Base-by-base conservation (phyloP, 2,888 invertebrate species). In the Andrena trimmerana region DNA sequence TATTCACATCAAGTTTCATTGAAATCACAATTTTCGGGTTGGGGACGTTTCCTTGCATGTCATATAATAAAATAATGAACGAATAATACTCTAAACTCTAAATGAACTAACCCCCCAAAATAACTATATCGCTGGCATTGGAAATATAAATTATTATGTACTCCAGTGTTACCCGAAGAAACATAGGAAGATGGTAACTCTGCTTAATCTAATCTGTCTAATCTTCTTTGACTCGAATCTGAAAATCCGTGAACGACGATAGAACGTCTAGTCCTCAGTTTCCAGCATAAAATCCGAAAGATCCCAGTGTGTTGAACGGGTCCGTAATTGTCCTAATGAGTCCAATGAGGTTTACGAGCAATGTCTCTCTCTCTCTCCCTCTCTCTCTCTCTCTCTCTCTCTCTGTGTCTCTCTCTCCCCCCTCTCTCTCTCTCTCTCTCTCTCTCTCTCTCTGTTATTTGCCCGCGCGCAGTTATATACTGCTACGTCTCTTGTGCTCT, bases 301-400 rank as follows among this genome's bases (percentile, higher is more conserved):
- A 63, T 69, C 69, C 77, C 67, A 72, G 52, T 70, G 54, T 48
- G 54, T 27, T 24, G 20, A 50, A 75, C 60, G 54, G 63, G 54
- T 54, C 60, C 27, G 74, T 86, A 86, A 86, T 86, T 86, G 83
- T 81, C 70, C 83, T 86, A 86, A 86, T 80, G 83, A 86, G 86
- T 72, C 69, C 74, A 86, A 86, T 83, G 81, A 86, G 83, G 81
- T 81, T 59, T 68, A 62, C 71, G 60, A 76, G 69, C 48, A 57
- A 60, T 65, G n/a, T 67, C 20, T 10, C 29, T 67, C 36, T 77
- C 73, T 75, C 69, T 33, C 16, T 52, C 31, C 60, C 20, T 10
- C 66, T 36, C 33, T 16, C 54, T 33, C 16, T 57, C 29, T 65
- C 20, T 10, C 29, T 67, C 50, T 77, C 73, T 78, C 69, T 52